Conservation (phyloP, 2,113 vertebrate genomes). For the Epinephelus lanceolatus region DNA sequence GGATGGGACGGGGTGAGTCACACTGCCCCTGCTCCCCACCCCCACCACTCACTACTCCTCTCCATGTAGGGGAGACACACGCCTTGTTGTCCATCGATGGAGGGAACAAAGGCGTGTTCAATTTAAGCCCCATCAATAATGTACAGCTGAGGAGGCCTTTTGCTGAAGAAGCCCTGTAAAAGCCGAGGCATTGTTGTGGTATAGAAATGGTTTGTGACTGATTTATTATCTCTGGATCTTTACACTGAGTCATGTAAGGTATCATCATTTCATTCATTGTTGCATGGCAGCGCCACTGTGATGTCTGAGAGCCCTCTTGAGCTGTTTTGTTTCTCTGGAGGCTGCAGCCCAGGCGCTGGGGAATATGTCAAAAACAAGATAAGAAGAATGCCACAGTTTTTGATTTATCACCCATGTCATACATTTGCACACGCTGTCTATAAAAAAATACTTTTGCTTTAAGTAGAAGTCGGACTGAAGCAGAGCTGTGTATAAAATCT, state of each 20-base stretch:
- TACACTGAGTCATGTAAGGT: slow-evolving; percentile 55
- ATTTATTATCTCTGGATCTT: slow-evolving; percentile 56
- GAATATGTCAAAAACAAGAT: slow-evolving; percentile 61
- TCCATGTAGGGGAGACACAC: slow-evolving; percentile 54
- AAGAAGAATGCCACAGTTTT: slow-evolving; percentile 47
- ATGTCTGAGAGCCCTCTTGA: slow-evolving; percentile 49
- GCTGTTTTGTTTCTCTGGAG: slow-evolving; percentile 60
- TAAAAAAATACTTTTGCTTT: slow-evolving; percentile 33
- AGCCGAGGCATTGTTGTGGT: slow-evolving; percentile 45
- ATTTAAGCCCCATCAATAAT: slow-evolving; percentile 82
- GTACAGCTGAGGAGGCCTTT: slow-evolving; percentile 70
- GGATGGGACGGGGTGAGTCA: slow-evolving; percentile 70
- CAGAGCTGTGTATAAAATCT: slow-evolving; percentile 19
- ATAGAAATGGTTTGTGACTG: slow-evolving; percentile 43
- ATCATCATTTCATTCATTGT: slow-evolving; percentile 51
- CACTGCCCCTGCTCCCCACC: slow-evolving; percentile 35
- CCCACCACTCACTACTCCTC: slow-evolving; percentile 38
- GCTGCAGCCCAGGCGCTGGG: slow-evolving; percentile 17
- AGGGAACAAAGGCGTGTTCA: slow-evolving; percentile 78
- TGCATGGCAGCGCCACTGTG: slow-evolving; percentile 31
- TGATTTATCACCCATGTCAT: slow-evolving; percentile 63
- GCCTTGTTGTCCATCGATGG: slow-evolving; percentile 68
- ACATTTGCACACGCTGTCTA: slow-evolving; percentile 31
- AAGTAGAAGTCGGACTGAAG: slow-evolving; percentile 18
- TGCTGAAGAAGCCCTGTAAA: slow-evolving; percentile 36